Evolutionary conservation across 35 echinoderm and acorn worm genomes (phyloP).

Genomic region (Holothuria glaberrima): DNA sequence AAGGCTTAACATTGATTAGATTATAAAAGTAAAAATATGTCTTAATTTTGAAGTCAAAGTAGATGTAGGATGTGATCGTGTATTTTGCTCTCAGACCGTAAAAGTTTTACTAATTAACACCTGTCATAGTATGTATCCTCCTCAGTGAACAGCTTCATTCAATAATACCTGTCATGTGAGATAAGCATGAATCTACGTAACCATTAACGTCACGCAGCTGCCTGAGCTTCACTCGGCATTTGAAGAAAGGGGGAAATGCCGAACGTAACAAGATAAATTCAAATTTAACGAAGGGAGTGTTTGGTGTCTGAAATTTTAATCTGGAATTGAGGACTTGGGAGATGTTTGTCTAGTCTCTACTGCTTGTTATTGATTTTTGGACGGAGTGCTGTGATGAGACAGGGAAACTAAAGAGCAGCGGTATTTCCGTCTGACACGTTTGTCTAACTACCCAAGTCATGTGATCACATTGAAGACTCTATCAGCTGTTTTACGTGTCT

Average conservation of each 20-base stretch:
- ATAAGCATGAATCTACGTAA: slow-evolving; percentile 40
- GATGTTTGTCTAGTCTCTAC: slow-evolving; percentile 50
- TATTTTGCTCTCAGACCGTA: background rate
- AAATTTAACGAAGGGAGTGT: slow-evolving; percentile 55
- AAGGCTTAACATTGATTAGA: no score
- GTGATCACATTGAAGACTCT: background rate
- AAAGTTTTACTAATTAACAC: slow-evolving; percentile 37
- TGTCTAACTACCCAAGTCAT: slow-evolving; percentile 8
- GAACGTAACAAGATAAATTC: slow-evolving; percentile 49
- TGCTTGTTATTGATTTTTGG: slow-evolving; percentile 33
- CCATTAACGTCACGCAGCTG: slow-evolving; percentile 29
- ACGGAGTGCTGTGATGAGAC: background rate
- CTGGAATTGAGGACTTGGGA: slow-evolving; percentile 13
- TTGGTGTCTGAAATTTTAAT: slow-evolving; percentile 52
- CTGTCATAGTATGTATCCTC: background rate
- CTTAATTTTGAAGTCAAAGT: no score
- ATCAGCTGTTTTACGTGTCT: slow-evolving; percentile 35
- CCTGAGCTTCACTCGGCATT: background rate
- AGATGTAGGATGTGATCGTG: background rate
- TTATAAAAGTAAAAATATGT: no score
- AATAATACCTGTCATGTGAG: slow-evolving; percentile 24
- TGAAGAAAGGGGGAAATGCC: slow-evolving; percentile 20
- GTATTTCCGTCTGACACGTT: slow-evolving; percentile 10
- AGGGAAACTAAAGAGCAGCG: background rate
- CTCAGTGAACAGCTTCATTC: background rate